phyloP scores from a whole-genome alignment of 2,888 invertebrate genomes.

The Anoplius nigerrimus region DNA sequence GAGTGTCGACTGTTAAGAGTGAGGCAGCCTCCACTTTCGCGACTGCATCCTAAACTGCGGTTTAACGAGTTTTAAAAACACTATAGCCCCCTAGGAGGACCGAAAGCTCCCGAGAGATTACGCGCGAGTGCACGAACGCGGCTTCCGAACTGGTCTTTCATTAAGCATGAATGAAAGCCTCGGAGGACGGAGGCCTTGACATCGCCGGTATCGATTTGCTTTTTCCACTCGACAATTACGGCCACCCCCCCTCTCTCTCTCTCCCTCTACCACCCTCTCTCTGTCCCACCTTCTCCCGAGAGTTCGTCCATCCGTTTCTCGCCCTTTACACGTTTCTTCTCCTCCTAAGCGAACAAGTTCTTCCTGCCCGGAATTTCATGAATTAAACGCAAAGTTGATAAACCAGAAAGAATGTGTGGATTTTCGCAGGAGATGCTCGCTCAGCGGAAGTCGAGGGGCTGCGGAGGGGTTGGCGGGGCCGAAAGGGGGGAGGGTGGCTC shows the following conservation, averaged over 20 bases:
- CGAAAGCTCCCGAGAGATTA: no score
- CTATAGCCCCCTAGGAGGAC: no score
- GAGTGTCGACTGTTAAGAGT: neutral
- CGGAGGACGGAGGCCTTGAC: no score
- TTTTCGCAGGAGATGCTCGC: conserved; percentile 52
- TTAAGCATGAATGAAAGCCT: no score
- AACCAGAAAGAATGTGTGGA: conserved; percentile 64
- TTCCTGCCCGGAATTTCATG: conserved; percentile 50
- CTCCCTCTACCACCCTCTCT: neutral
- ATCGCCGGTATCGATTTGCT: no score
- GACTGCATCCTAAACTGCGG: no score
- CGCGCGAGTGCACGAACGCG: no score
- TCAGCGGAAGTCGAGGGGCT: conserved; percentile 9
- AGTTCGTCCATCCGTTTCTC: neutral
- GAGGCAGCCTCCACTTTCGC: neutral
- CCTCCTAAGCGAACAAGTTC: conserved; percentile 7
- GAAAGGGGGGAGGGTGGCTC: conserved; percentile 13
- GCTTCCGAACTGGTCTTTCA: no score
- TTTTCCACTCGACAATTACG: no score
- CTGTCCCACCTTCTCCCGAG: neutral
- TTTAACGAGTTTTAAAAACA: no score
- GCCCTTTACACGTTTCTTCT: no score
- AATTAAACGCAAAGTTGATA: conserved; percentile 67
- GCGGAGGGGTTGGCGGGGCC: conserved; percentile 3
- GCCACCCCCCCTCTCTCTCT: conserved; percentile 8